Percentiles rank a stretch among this genome's conserved stretches.
Conservation (phyloP, 2,113 vertebrate species). For the Gobiocypris rarus region DNA sequence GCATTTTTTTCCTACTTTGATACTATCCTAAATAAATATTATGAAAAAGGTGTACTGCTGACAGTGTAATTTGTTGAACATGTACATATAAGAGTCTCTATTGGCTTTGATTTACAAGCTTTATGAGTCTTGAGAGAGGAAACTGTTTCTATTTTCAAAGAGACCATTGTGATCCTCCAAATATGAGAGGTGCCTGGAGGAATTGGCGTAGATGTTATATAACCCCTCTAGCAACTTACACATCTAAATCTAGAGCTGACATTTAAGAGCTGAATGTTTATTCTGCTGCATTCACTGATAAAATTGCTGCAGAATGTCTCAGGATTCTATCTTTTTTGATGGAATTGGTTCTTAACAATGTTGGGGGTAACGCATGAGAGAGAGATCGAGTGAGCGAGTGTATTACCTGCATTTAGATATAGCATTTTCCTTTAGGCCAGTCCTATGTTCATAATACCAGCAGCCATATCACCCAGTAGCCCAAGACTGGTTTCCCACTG, state of each 20-base stretch:
- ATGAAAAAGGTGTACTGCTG: background rate
- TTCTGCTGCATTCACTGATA: slow-evolving; percentile 31
- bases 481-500: too few relatives aligned
- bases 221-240: slow-evolving; percentile 38
- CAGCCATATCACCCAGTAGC: too few relatives aligned
- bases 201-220: slow-evolving; percentile 31
- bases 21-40: background rate
- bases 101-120: background rate
- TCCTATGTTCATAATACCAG: too few relatives aligned
- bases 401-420: too few relatives aligned
- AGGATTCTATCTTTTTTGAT: background rate
- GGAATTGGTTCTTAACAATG: background rate
- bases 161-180: slow-evolving; percentile 11
- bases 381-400: too few relatives aligned
- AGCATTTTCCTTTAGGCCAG: too few relatives aligned
- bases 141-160: background rate
- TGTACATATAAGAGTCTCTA: background rate
- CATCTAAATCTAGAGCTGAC: slow-evolving; percentile 40
- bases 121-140: background rate
- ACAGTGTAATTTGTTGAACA: slow-evolving; percentile 7
- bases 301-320: background rate
- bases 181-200: slow-evolving; percentile 14
- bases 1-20: background rate
- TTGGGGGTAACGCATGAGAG: too few relatives aligned
- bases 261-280: slow-evolving; percentile 47